Percentiles rank a stretch among this genome's conserved stretches.
Conservation (phyloP, 1,140 invertebrate species). For the Lasaia peninsularis region DNA sequence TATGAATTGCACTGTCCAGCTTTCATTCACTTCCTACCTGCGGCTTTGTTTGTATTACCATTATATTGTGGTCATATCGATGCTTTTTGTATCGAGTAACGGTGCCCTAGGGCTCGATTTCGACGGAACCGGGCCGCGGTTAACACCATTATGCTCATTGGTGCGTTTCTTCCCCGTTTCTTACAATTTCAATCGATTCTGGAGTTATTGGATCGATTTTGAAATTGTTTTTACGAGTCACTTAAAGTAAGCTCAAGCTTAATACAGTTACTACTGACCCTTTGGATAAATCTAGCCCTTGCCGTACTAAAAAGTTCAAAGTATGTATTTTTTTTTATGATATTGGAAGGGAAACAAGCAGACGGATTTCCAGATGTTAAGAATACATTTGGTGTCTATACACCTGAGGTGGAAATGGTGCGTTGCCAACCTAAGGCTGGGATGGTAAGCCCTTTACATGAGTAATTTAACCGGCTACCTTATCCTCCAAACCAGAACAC, state of each 20-base stretch:
- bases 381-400: no score
- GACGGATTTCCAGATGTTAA: no score
- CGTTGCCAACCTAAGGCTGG: no score
- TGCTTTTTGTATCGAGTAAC: slow-evolving; percentile 45
- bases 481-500: no score
- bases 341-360: no score
- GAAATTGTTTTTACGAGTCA: neutral
- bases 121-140: slow-evolving; percentile 36
- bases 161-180: slow-evolving; percentile 26
- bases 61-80: slow-evolving; percentile 40
- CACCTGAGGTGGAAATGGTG: no score
- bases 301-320: no score
- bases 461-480: no score
- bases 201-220: slow-evolving; percentile 6
- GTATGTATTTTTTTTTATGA: no score
- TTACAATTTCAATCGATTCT: slow-evolving; percentile 12
- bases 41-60: slow-evolving; percentile 53
- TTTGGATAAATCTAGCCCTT: no score
- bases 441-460: no score
- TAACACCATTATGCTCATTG: slow-evolving; percentile 20
- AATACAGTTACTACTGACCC: no score
- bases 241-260: neutral
- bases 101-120: slow-evolving; percentile 34
- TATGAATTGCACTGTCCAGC: slow-evolving; percentile 16
- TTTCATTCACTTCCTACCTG: slow-evolving; percentile 36